phyloP scores from a whole-genome alignment of 2,797 vertebrate species.

The Lemur catta region DNA sequence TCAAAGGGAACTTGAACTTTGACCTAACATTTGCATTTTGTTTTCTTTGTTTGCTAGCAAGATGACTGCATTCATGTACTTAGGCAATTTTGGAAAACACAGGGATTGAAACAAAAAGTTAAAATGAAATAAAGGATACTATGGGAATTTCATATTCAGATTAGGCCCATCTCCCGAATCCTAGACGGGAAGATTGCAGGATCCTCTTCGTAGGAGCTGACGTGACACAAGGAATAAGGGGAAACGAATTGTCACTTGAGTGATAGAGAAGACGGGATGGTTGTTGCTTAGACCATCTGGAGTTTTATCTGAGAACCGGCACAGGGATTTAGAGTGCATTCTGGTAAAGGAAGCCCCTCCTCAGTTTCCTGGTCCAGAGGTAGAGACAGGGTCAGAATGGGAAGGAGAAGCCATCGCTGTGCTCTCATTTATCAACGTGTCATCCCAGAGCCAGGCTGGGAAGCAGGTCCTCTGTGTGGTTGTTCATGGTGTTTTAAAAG shows the following conservation, averaged over 20 bases:
- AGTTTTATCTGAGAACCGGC: background rate
- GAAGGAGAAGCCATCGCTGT: background rate
- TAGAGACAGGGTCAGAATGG: background rate
- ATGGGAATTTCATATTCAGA: background rate
- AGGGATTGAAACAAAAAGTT: background rate
- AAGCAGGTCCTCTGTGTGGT: background rate
- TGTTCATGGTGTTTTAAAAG: background rate
- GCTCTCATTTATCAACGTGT: background rate
- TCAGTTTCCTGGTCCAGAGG: background rate
- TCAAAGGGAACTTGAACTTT: background rate
- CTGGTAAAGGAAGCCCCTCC: background rate
- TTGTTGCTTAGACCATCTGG: background rate
- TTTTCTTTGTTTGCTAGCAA: slow-evolving; percentile 6
- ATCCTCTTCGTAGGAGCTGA: background rate
- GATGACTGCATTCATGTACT: background rate
- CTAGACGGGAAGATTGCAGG: background rate
- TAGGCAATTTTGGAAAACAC: background rate
- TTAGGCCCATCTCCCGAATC: background rate
- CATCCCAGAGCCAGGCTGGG: background rate
- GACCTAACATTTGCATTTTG: background rate
- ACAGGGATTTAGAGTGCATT: background rate
- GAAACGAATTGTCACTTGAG: background rate
- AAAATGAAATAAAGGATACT: background rate
- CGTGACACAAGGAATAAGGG: background rate
- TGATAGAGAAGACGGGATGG: background rate